These are phyloP conservation scores for Vespertilio murinus DNA, from an alignment of 2,797 vertebrate species.

Conservation along the genomic window DNA sequence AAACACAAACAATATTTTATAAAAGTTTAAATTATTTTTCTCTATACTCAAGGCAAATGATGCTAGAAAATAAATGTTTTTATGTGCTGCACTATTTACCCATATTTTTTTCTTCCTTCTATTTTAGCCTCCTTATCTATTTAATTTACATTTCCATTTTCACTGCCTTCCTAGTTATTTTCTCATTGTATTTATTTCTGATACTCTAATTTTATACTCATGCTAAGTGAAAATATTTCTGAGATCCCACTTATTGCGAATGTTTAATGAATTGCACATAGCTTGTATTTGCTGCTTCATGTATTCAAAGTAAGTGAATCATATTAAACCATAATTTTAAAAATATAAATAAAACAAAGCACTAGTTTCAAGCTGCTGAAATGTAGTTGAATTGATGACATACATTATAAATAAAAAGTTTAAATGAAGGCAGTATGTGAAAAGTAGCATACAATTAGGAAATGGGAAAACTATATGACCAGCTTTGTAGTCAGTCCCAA, in stretches of 20 bases:
- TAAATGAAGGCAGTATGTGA: background rate
- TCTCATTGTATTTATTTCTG: background rate
- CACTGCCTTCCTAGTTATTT: background rate
- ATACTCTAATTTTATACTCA: background rate
- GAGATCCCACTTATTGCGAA: background rate
- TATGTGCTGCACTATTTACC: background rate
- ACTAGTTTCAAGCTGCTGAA: background rate
- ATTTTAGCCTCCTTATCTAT: background rate
- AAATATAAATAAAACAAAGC: slow-evolving; percentile 8
- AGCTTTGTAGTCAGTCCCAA: background rate
- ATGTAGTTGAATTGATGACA: background rate
- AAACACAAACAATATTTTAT: background rate
- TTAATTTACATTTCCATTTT: slow-evolving; percentile 1
- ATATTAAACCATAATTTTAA: background rate
- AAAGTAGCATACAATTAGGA: background rate
- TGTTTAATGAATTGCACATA: background rate
- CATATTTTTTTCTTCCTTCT: background rate
- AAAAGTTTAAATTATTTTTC: background rate
- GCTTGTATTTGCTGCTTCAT: background rate
- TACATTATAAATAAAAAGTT: background rate
- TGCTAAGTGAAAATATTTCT: background rate
- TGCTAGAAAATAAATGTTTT: background rate
- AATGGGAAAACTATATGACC: background rate
- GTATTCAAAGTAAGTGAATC: background rate
- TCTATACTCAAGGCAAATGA: background rate